These are phyloP conservation scores for Emydoidea blandingii DNA, from an alignment of 2,797 vertebrate genomes.

Conservation along the genomic window DNA sequence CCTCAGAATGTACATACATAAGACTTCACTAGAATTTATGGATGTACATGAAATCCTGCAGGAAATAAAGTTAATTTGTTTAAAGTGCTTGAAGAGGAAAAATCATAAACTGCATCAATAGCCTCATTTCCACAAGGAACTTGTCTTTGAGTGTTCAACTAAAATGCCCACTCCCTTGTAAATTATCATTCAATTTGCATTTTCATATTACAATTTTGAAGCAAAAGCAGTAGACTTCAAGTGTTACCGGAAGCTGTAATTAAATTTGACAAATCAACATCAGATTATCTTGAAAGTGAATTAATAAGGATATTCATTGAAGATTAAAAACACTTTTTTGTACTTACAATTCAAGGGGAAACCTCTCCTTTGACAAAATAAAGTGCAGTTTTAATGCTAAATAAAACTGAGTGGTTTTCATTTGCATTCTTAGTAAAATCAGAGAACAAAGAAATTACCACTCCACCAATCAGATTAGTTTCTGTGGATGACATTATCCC, in stretches of 20 bases:
- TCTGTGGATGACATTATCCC: constrained; percentile 78
- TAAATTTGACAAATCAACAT: constrained; percentile 99
- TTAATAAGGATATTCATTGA: constrained; percentile 94
- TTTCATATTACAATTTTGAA: constrained; percentile 99
- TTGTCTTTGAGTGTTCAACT: constrained; percentile 96
- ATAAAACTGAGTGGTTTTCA: constrained; percentile 85
- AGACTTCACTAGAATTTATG: constrained; percentile 74
- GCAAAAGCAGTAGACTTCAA: constrained; percentile 96
- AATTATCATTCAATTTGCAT: constrained; percentile 97
- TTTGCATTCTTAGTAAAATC: constrained; percentile 85
- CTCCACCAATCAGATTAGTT: constrained; percentile 82
- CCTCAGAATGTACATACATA: constrained; percentile 44
- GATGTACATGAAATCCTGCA: constrained; percentile 82
- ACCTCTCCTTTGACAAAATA: constrained; percentile 84
- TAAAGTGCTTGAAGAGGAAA: constrained; percentile 88
- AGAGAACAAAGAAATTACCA: constrained; percentile 87
- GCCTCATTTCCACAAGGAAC: constrained; percentile 90
- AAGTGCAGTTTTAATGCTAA: constrained; percentile 83
- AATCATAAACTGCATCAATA: constrained; percentile 87
- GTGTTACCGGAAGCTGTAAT: constrained; percentile 99
- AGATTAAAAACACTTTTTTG: constrained; percentile 85
- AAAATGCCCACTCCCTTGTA: constrained; percentile 97
- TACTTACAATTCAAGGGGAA: constrained; percentile 86
- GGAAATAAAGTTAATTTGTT: constrained; percentile 91
- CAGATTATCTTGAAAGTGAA: constrained; percentile 98